phyloP scores from a whole-genome alignment of 2,797 vertebrate genomes.

The Leptodactylus fallax region DNA sequence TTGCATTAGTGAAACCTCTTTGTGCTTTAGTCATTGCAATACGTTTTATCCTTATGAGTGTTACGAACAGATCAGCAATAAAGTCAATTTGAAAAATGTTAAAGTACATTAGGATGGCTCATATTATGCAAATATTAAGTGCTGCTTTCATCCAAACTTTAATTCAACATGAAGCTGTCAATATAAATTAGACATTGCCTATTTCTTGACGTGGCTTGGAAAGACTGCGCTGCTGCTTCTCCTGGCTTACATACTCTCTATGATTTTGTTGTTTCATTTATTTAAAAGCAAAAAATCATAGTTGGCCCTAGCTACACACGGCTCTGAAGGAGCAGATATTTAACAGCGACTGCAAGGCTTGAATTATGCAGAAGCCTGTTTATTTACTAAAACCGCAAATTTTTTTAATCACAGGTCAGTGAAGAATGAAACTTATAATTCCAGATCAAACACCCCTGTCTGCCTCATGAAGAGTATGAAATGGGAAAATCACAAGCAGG shows the following conservation, averaged over 20 bases:
- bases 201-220: slow-evolving; percentile 37
- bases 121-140: slow-evolving; percentile 65
- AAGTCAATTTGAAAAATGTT: slow-evolving; percentile 65
- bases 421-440: slow-evolving; percentile 75
- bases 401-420: slow-evolving; percentile 72
- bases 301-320: not conserved
- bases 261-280: slow-evolving; percentile 38
- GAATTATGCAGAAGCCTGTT: slow-evolving; percentile 69
- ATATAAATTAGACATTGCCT: slow-evolving; percentile 62
- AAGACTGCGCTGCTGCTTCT: slow-evolving; percentile 25
- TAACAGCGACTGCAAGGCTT: slow-evolving; percentile 65
- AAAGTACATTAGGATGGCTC: slow-evolving; percentile 64
- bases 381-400: slow-evolving; percentile 74
- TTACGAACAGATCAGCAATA: slow-evolving; percentile 63
- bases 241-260: not conserved
- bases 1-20: slow-evolving; percentile 62
- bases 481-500: slow-evolving; percentile 72
- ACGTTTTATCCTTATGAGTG: slow-evolving; percentile 62
- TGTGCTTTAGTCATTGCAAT: slow-evolving; percentile 63
- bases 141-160: slow-evolving; percentile 63
- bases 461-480: slow-evolving; percentile 66
- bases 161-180: slow-evolving; percentile 62
- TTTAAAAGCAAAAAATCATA: slow-evolving; percentile 33
- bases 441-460: slow-evolving; percentile 69
- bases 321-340: slow-evolving; percentile 21